These are phyloP conservation scores for Gnathonemus longibarbis DNA, from an alignment of 2,113 vertebrate genomes.

Conservation along the genomic window DNA sequence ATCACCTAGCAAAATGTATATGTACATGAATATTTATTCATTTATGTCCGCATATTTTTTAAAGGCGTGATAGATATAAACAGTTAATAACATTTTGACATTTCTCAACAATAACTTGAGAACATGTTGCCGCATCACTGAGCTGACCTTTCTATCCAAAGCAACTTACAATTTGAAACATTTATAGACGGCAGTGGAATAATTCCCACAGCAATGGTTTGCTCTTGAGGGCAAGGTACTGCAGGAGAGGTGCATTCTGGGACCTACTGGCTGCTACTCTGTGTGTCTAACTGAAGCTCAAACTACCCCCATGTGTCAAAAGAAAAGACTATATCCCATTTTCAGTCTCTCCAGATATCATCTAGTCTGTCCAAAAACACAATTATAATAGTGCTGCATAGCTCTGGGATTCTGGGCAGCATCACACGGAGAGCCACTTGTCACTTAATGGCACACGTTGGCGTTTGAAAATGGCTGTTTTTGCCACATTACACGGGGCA, in stretches of 20 bases:
- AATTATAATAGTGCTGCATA: neutral
- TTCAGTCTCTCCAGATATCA: neutral
- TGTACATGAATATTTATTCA: neutral
- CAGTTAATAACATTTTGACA: neutral
- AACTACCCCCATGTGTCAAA: neutral
- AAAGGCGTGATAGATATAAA: neutral
- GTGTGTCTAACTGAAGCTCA: neutral
- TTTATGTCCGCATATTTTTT: neutral
- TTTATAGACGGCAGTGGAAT: neutral
- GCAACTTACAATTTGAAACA: neutral
- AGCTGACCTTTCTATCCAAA: neutral
- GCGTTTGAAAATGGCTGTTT: slow-evolving; percentile 18
- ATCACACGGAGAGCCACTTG: neutral
- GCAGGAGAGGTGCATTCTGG: neutral
- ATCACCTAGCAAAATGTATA: neutral
- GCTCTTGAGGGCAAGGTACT: neutral
- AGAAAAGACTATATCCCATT: neutral
- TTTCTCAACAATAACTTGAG: neutral
- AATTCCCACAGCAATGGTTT: neutral
- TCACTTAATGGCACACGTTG: neutral
- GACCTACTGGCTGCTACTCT: neutral
- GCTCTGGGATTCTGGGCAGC: neutral
- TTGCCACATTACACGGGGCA: neutral
- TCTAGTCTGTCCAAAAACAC: neutral
- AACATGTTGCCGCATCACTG: neutral